These are phyloP conservation scores for Dufourea novaeangliae DNA, from an alignment of 1,140 invertebrate species.

Conservation along the genomic window DNA sequence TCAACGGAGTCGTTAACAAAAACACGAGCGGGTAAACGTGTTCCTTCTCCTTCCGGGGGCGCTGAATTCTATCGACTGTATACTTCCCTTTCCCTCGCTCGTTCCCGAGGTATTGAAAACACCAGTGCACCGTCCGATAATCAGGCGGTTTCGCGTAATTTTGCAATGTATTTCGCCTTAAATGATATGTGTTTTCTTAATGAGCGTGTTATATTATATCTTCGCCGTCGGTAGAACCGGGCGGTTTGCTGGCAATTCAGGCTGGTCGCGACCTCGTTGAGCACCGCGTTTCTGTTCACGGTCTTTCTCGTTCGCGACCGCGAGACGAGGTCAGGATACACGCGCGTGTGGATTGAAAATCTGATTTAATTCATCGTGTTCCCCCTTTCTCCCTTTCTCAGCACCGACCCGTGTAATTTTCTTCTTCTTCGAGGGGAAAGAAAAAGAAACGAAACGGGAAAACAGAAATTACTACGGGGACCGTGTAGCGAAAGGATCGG, in stretches of 20 bases:
- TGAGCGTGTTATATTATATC: slow-evolving; percentile 48
- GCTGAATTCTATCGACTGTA: slow-evolving; percentile 18
- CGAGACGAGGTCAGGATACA: slow-evolving; percentile 65
- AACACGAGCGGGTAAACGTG: background rate
- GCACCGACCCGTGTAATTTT: background rate
- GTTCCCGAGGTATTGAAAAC: background rate
- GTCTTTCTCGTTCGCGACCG: slow-evolving; percentile 64
- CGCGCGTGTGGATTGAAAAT: slow-evolving; percentile 73
- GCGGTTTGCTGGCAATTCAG: slow-evolving; percentile 4
- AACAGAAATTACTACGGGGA: background rate
- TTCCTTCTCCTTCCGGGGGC: background rate
- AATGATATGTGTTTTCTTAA: slow-evolving; percentile 48
- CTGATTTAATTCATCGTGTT: slow-evolving; percentile 70
- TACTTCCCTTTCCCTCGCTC: no score
- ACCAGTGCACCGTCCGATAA: background rate
- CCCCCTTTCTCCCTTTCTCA: background rate
- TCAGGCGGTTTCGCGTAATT: slow-evolving; percentile 44
- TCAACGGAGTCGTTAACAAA: background rate
- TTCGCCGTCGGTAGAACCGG: slow-evolving; percentile 27
- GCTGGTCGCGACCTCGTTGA: slow-evolving; percentile 20
- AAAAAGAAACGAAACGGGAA: background rate
- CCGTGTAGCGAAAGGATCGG: background rate
- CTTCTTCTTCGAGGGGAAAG: no score
- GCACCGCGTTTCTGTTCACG: slow-evolving; percentile 2
- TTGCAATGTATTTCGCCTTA: slow-evolving; percentile 38